Conservation (phyloP, 2,113 vertebrate species). For the Oreochromis aureus region DNA sequence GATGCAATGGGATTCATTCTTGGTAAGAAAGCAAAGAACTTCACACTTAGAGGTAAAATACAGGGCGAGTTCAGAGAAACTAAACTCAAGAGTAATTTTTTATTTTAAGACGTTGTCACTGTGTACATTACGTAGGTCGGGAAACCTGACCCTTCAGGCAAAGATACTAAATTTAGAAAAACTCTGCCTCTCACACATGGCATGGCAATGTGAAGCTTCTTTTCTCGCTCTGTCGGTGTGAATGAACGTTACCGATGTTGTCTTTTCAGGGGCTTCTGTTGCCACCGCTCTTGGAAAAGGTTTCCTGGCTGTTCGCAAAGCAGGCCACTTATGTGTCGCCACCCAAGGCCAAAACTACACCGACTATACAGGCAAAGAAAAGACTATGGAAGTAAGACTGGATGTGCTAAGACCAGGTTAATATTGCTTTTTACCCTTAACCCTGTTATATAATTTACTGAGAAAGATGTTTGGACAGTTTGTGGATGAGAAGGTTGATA, state of each 20-base stretch:
- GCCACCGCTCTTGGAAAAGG: slow-evolving; percentile 75
- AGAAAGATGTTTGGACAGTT: neutral
- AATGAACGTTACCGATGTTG: neutral
- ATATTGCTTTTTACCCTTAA: neutral
- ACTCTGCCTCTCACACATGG: neutral
- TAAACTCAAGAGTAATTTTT: neutral
- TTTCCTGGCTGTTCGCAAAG: slow-evolving; percentile 83
- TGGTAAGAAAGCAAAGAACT: slow-evolving; percentile 66
- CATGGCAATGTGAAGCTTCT: neutral
- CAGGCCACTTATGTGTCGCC: slow-evolving; percentile 78
- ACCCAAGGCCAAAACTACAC: slow-evolving; percentile 69
- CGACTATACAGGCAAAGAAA: slow-evolving; percentile 76
- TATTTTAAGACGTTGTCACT: slow-evolving; percentile 17
- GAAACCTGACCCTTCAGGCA: slow-evolving; percentile 33
- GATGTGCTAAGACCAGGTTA: slow-evolving; percentile 77
- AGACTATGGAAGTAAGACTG: slow-evolving; percentile 78
- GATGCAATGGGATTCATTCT: slow-evolving; percentile 90
- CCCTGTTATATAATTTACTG: neutral
- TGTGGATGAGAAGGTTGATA: neutral
- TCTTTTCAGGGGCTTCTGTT: slow-evolving; percentile 64
- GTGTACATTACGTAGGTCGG: neutral
- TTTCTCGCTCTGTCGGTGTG: neutral
- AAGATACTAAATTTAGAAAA: slow-evolving; percentile 51
- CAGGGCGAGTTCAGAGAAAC: neutral
- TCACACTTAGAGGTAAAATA: neutral